These are phyloP conservation scores for Centrocercus urophasianus DNA, from an alignment of 2,113 vertebrate genomes.

Conservation along the genomic window DNA sequence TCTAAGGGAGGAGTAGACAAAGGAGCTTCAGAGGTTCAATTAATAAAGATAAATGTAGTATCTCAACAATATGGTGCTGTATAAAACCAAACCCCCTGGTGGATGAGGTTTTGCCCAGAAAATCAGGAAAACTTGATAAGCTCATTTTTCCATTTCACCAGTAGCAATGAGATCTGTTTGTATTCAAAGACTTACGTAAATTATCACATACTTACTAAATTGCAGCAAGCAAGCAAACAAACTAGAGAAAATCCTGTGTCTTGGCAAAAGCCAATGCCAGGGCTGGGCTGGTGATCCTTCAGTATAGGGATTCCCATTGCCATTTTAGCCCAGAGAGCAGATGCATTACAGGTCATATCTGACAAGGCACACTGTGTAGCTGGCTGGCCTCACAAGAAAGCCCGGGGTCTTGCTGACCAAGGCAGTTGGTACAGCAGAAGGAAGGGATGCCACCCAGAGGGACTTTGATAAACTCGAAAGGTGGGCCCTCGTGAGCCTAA, in stretches of 20 bases:
- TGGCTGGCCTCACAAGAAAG: neutral
- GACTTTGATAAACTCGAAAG: too few species aligned
- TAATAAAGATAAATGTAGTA: neutral
- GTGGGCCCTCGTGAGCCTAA: too few species aligned
- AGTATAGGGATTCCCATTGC: accelerated
- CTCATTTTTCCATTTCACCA: neutral
- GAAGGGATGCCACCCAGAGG: too few species aligned
- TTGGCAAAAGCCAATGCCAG: neutral
- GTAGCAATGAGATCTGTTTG: neutral
- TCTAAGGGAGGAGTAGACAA: neutral
- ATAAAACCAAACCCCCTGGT: neutral
- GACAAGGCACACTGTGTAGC: accelerated
- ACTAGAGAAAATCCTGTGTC: accelerated
- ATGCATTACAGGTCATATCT: neutral
- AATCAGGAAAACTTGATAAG: neutral
- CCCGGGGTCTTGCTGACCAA: accelerated
- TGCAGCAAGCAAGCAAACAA: neutral
- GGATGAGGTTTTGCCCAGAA: neutral
- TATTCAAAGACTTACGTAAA: neutral
- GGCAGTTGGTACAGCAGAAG: too few species aligned
- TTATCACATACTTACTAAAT: neutral
- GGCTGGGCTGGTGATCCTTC: neutral
- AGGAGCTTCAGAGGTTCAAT: neutral
- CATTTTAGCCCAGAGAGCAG: neutral
- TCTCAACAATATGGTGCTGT: neutral